These are phyloP conservation scores for Calliphora vicina DNA, from an alignment of 1,140 invertebrate species.

Conservation along the genomic window DNA sequence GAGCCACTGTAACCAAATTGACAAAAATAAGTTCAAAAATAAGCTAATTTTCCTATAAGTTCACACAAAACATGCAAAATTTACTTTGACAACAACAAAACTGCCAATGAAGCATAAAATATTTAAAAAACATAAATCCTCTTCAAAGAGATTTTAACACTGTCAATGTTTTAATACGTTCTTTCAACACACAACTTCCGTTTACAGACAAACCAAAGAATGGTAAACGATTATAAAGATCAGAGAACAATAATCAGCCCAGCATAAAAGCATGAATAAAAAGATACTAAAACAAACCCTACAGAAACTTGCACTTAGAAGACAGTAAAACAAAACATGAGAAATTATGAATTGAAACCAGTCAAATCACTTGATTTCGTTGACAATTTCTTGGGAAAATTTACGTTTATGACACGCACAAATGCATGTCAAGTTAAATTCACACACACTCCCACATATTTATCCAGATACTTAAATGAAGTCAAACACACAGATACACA, in stretches of 20 bases:
- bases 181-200: neutral
- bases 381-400: conserved; percentile 2
- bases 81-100: too few species aligned
- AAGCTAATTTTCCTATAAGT: too few species aligned
- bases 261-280: neutral
- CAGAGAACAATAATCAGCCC: neutral
- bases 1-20: too few species aligned
- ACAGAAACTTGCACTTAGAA: neutral
- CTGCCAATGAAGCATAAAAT: too few species aligned
- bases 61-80: too few species aligned
- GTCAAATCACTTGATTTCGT: neutral
- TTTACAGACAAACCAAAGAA: neutral
- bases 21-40: too few species aligned
- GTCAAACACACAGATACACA: neutral
- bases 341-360: neutral
- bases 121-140: too few species aligned
- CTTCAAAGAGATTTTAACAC: too few species aligned
- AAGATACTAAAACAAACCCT: neutral
- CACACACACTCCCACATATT: neutral
- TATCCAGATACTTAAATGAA: neutral
- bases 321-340: neutral
- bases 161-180: neutral
- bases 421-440: neutral
- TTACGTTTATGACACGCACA: neutral
- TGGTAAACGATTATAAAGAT: neutral